Conservation (phyloP, 37 sponge, comb jelly and placozoan species). For the Aplysina aerophoba region DNA sequence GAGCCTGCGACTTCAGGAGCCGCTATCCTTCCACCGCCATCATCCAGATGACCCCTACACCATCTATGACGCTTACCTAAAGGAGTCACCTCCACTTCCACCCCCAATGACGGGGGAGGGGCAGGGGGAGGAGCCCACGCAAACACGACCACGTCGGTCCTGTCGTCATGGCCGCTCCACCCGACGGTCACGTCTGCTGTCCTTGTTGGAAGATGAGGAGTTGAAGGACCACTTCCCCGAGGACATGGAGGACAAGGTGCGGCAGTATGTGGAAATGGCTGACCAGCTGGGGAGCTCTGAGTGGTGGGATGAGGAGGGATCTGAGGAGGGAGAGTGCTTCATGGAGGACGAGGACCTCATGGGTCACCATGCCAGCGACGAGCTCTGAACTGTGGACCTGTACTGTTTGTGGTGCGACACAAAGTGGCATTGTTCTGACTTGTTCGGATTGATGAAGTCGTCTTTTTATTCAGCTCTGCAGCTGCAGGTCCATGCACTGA, state of each 20-base stretch:
- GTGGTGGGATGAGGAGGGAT: not conserved
- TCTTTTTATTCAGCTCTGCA: too few species aligned
- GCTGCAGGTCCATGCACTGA: too few species aligned
- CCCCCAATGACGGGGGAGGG: too few species aligned
- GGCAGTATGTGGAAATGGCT: not conserved
- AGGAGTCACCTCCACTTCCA: too few species aligned
- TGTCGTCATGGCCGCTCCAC: too few species aligned
- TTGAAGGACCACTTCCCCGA: not conserved
- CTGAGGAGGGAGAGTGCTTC: not conserved
- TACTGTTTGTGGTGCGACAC: too few species aligned
- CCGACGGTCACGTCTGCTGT: not conserved
- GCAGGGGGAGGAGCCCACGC: too few species aligned
- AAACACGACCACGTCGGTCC: too few species aligned
- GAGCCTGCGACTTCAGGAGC: conserved; percentile 11
- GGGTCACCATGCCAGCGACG: not conserved
- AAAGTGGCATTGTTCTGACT: too few species aligned
- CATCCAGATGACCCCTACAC: conserved; percentile 45
- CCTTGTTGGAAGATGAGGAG: conserved; percentile 17
- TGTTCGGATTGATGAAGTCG: too few species aligned
- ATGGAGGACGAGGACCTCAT: not conserved
- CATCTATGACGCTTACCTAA: conserved; percentile 55
- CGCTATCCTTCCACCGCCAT: conserved; percentile 72
- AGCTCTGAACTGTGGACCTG: too few species aligned
- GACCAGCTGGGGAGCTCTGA: not conserved
- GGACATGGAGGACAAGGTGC: conserved; percentile 3